Percentiles rank a stretch among this genome's conserved stretches.
phyloP scores from a whole-genome alignment of 2,797 vertebrate species.

The Rallus crepitans region DNA sequence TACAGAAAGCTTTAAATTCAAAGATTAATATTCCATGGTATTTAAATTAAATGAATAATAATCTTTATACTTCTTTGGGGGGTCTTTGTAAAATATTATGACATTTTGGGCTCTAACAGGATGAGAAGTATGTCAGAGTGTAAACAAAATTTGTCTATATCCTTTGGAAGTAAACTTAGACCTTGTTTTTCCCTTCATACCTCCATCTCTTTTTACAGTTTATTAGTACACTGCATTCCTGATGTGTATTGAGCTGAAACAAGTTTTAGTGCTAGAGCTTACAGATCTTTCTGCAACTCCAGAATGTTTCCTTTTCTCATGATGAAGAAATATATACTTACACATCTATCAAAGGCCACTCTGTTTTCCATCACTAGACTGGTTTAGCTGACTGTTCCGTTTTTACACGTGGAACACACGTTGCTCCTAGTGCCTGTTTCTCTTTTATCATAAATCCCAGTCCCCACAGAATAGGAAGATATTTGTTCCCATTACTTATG shows the following conservation, averaged over 20 bases:
- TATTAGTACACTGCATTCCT: constrained; percentile 22
- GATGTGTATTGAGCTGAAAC: constrained; percentile 4
- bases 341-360: constrained; percentile 12
- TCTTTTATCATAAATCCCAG: constrained; percentile 45
- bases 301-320: constrained; percentile 22
- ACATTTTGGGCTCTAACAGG: background rate
- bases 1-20: background rate
- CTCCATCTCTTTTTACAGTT: constrained; percentile 20
- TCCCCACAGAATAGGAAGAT: background rate
- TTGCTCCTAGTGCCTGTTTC: background rate
- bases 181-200: background rate
- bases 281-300: background rate
- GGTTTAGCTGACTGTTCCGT: background rate
- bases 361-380: constrained; percentile 18
- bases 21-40: background rate
- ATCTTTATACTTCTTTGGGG: background rate
- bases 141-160: background rate
- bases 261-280: background rate
- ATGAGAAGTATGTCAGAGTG: background rate
- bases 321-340: constrained; percentile 30
- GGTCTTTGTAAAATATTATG: background rate
- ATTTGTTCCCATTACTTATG: constrained; percentile 39
- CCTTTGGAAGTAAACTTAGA: constrained; percentile 18
- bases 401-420: background rate
- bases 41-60: background rate